Percentiles rank a stretch among this genome's conserved stretches.
Evolutionary conservation across 2,797 vertebrate species (phyloP).

Genomic region (Gymnoscopelus braueri): DNA sequence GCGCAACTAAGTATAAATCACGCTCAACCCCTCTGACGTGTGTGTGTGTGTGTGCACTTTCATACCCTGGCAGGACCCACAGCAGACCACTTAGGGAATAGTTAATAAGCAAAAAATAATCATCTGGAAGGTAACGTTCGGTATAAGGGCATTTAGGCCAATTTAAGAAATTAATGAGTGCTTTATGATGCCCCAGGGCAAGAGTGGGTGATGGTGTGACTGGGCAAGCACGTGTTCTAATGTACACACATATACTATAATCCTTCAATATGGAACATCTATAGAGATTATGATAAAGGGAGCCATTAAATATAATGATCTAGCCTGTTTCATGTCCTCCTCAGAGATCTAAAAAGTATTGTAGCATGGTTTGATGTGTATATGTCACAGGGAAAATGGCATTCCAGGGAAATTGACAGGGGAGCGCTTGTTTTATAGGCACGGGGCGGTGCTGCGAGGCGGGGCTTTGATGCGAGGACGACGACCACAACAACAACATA

Average conservation of each 20-base stretch:
- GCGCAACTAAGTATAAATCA: too few species aligned
- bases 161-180: constrained; percentile 78
- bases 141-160: constrained; percentile 74
- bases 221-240: constrained; percentile 47
- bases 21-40: background rate
- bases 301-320: constrained; percentile 49
- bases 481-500: too few species aligned
- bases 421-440: too few species aligned
- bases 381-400: too few species aligned
- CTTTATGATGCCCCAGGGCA: constrained; percentile 71
- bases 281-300: constrained; percentile 65
- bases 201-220: constrained; percentile 33
- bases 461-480: too few species aligned
- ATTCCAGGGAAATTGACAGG: too few species aligned
- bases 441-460: too few species aligned
- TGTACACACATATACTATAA: constrained; percentile 63
- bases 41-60: background rate
- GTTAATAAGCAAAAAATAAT: constrained; percentile 79
- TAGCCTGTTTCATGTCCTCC: constrained; percentile 46
- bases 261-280: constrained; percentile 65
- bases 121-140: constrained; percentile 64
- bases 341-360: constrained; percentile 25
- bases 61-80: constrained; percentile 71
- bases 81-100: constrained; percentile 68
- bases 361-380: constrained; percentile 18